These are phyloP conservation scores for Hycleus cichorii DNA, from an alignment of 1,140 invertebrate species.

Conservation along the genomic window DNA sequence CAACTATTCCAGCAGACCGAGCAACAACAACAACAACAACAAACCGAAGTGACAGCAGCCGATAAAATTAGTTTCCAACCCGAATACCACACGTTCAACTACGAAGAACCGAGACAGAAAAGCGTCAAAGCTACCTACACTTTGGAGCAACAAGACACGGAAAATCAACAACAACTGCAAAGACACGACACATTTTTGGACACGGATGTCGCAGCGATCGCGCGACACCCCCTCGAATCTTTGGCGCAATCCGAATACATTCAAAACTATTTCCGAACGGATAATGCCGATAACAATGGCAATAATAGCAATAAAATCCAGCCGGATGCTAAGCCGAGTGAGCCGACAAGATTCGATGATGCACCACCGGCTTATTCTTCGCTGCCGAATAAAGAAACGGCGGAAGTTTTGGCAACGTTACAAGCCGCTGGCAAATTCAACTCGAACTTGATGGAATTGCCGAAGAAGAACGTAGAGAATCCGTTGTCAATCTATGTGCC, in stretches of 20 bases:
- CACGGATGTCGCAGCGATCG: constrained; percentile 8
- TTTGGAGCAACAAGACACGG: not conserved
- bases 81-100: constrained; percentile 27
- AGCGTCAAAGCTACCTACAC: constrained; percentile 13
- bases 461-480: constrained; percentile 23
- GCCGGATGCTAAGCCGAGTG: constrained; percentile 19
- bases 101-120: constrained; percentile 25
- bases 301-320: constrained; percentile 21
- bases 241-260: constrained; percentile 25
- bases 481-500: constrained; percentile 45
- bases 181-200: constrained; percentile 4
- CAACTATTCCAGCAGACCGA: not conserved
- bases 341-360: not conserved
- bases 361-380: constrained; percentile 29
- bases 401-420: constrained; percentile 46
- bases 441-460: constrained; percentile 26
- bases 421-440: constrained; percentile 46
- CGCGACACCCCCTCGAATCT: constrained; percentile 1
- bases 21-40: not conserved
- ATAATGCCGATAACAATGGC: constrained; percentile 7
- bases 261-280: constrained; percentile 30
- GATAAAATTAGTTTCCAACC: constrained; percentile 17
- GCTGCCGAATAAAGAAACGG: constrained; percentile 47
- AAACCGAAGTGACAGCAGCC: not conserved
- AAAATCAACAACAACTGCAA: not conserved